phyloP scores from a whole-genome alignment of 2,888 invertebrate species.

The Metalampra italica region DNA sequence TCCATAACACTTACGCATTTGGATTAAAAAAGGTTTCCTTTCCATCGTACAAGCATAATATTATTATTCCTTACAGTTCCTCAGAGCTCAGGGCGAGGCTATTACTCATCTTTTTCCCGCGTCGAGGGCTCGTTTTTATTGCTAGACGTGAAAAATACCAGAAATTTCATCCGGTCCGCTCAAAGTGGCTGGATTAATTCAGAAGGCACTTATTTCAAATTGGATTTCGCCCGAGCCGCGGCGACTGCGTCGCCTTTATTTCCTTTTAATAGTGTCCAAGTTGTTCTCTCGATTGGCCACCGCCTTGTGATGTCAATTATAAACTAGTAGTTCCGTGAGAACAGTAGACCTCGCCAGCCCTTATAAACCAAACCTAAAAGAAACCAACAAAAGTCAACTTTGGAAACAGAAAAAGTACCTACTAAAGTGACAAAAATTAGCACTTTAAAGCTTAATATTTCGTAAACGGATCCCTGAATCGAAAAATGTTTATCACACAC shows the following conservation, averaged over 20 bases:
- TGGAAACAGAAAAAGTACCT: too few relatives aligned
- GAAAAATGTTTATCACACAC: too few relatives aligned
- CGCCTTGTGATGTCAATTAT: slow-evolving; percentile 38
- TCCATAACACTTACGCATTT: slow-evolving; percentile 39
- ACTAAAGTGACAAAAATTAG: too few relatives aligned
- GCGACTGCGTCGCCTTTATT: slow-evolving; percentile 53
- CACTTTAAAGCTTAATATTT: too few relatives aligned
- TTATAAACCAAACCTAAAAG: too few relatives aligned
- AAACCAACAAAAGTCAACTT: too few relatives aligned
- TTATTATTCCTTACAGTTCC: slow-evolving; percentile 71
- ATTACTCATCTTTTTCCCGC: slow-evolving; percentile 73
- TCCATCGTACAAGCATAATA: slow-evolving; percentile 62
- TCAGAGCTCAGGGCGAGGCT: slow-evolving; percentile 58
- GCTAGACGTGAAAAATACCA: slow-evolving; percentile 77
- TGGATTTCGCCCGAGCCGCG: slow-evolving; percentile 67
- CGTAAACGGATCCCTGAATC: too few relatives aligned
- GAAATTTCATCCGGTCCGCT: slow-evolving; percentile 73
- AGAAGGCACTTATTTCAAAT: slow-evolving; percentile 77
- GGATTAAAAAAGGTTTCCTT: slow-evolving; percentile 64
- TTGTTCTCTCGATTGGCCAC: slow-evolving; percentile 42
- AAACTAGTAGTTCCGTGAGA: too few relatives aligned
- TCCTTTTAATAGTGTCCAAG: slow-evolving; percentile 63
- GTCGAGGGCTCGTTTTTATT: slow-evolving; percentile 72
- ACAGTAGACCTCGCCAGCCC: too few relatives aligned
- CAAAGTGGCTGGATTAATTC: slow-evolving; percentile 77